Evolutionary conservation across 2,797 vertebrate genomes (phyloP).

Genomic region (Cryptoblepharus egeriae): DNA sequence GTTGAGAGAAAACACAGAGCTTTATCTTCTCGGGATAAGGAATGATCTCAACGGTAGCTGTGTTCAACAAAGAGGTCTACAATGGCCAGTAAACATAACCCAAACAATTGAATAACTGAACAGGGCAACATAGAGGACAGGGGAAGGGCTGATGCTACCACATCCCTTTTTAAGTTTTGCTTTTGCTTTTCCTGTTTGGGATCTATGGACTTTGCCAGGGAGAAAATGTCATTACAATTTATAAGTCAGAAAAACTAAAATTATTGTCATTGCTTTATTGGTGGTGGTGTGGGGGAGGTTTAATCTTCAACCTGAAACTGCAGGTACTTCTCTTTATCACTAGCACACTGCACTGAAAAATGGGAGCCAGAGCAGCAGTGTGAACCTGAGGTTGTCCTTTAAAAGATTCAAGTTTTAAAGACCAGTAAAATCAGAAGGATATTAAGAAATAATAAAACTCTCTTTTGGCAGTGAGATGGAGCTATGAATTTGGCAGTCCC

Average conservation of each 20-base stretch:
- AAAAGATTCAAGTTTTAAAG: background rate
- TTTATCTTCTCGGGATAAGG: slow-evolving; percentile 61
- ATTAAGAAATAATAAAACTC: background rate
- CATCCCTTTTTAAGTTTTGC: background rate
- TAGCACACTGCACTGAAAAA: background rate
- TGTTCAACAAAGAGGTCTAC: slow-evolving; percentile 69
- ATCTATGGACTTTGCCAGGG: too few relatives aligned
- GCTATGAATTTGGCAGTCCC: too few relatives aligned
- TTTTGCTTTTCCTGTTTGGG: background rate
- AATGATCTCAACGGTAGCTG: slow-evolving; percentile 71
- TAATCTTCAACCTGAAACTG: background rate
- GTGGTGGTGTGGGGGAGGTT: background rate
- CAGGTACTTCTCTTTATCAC: too few relatives aligned
- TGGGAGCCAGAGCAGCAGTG: background rate
- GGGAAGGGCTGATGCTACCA: slow-evolving; percentile 13
- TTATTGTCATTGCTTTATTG: background rate
- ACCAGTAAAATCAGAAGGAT: too few relatives aligned
- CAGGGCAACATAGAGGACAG: slow-evolving; percentile 35
- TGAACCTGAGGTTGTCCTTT: background rate
- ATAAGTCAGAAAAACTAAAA: background rate
- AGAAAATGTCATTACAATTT: background rate
- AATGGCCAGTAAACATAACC: slow-evolving; percentile 62
- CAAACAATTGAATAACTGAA: slow-evolving; percentile 60
- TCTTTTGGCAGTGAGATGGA: background rate
- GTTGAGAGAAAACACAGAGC: slow-evolving; percentile 56